Conservation (phyloP, 2,888 invertebrate species). For the Coelogynopora nodosa region DNA sequence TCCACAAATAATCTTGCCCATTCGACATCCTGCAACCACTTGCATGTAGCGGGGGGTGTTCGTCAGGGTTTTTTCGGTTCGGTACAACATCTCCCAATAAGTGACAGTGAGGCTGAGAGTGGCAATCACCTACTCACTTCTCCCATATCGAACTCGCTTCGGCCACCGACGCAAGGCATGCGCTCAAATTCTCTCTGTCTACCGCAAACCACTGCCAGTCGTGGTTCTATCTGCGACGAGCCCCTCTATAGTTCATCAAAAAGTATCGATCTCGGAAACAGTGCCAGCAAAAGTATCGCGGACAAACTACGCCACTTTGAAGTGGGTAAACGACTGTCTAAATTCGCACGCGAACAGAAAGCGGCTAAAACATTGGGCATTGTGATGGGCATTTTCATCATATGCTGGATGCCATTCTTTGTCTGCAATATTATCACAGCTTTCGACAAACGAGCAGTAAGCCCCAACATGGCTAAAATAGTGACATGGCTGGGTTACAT, state of each 20-base stretch:
- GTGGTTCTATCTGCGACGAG: conserved; percentile 6
- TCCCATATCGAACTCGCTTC: conserved; percentile 41
- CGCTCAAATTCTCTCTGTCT: conserved; percentile 49
- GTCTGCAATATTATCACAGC: conserved; percentile 76
- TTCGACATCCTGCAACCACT: neutral
- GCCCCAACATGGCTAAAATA: conserved; percentile 51
- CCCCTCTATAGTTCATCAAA: conserved; percentile 37
- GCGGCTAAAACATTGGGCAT: conserved; percentile 94
- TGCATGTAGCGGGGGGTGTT: neutral
- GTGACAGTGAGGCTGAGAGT: conserved; percentile 14
- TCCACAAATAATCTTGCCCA: neutral
- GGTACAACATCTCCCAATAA: conserved; percentile 29
- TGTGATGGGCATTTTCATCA: conserved; percentile 91
- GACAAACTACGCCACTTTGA: conserved; percentile 35
- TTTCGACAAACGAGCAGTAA: conserved; percentile 64
- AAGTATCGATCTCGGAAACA: conserved; percentile 3
- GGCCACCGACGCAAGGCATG: conserved; percentile 53
- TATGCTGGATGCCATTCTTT: conserved; percentile 95
- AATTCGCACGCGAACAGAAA: conserved; percentile 72
- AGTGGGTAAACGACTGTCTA: conserved; percentile 32
- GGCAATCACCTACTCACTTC: neutral
- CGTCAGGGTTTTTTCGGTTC: neutral
- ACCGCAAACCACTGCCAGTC: conserved; percentile 37
- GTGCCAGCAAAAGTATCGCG: conserved; percentile 12
- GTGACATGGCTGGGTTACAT: conserved; percentile 62